Conservation (phyloP, 2,888 invertebrate species). For the Lasioglossum malachurum region DNA sequence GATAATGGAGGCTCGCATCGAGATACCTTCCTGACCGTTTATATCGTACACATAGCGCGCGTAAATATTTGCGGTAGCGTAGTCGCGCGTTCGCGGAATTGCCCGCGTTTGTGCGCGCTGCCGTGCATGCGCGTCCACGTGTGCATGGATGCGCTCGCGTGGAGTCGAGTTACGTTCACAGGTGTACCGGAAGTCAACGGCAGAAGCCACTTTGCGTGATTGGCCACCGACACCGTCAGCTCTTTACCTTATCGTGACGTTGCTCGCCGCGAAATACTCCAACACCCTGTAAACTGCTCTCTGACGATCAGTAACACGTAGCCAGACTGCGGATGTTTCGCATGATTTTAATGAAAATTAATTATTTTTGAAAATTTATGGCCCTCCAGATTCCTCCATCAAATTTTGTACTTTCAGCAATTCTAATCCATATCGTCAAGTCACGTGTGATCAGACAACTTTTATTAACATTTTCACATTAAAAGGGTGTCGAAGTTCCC, state of each 20-base stretch:
- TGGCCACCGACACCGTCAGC: slow-evolving; percentile 72
- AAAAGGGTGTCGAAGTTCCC: not conserved
- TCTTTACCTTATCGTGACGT: slow-evolving; percentile 61
- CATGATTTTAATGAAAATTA: too few species aligned
- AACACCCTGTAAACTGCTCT: slow-evolving; percentile 23
- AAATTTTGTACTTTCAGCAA: not conserved
- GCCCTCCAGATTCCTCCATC: not conserved
- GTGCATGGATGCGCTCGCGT: slow-evolving; percentile 24
- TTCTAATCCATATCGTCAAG: not conserved
- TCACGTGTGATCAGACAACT: not conserved
- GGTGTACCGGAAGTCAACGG: slow-evolving; percentile 54
- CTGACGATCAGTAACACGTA: not conserved
- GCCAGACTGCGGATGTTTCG: too few species aligned
- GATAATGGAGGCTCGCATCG: slow-evolving; percentile 66
- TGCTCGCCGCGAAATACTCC: slow-evolving; percentile 39
- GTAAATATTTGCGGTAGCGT: slow-evolving; percentile 55
- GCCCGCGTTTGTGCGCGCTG: slow-evolving; percentile 2
- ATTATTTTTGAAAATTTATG: too few species aligned
- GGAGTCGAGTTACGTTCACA: slow-evolving; percentile 30
- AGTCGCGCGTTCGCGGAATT: slow-evolving; percentile 13
- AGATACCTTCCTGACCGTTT: slow-evolving; percentile 50
- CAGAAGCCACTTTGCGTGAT: slow-evolving; percentile 77
- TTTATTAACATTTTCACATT: not conserved
- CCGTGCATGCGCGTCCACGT: not conserved
- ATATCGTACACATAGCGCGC: slow-evolving; percentile 34